Base-by-base conservation (phyloP, 92 coral and sea anemone genomes). In the Heliopora coerulea region DNA sequence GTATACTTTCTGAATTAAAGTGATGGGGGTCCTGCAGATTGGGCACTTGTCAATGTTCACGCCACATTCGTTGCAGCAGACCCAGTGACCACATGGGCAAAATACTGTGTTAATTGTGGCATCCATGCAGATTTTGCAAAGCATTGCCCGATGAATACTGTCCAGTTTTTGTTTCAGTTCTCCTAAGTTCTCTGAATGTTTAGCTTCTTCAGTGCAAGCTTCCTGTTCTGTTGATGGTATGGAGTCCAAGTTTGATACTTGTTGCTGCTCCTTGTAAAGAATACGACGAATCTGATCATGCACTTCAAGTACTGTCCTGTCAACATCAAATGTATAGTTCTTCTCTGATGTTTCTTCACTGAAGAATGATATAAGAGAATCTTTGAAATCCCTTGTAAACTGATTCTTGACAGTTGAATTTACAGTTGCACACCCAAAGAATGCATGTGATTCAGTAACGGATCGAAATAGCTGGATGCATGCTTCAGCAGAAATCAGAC, bases 71-170 rank as follows among this genome's bases (percentile, higher is more conserved):
- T 54, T 81, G 65, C 99, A 95, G n/a, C 90, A 90, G 50, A 89
- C 96, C 95, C 91, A 85, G 73, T 95, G 99, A 0, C 99, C 99
- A 84, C 99, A 95, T 0, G 99, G 99, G 41, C 89, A 85, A 29
- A 95, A 90, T 61, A 95, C 99, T 0, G 89, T 83, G 79, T 85
- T 81, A 65, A 95, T 85, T 59, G 84, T 91, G 15, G 78, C 83
- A 73, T 90, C 96, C 99, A 95, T 95, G 82, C 99, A 95, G 61
- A 95, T 89, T 80, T 86, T 89, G 78, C 99, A 95, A 61, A 86
- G 73, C 23, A 95, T 76, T 18, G 91, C 96, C 75, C 85, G 80
- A 60, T 95, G 93, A 79, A 95, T 86, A 21, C 75, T 88, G 61
- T 72, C 64, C 50, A 95, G 73, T 59, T 84, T 82, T 40, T 90